Evolutionary conservation across 2,888 invertebrate species (phyloP).

Genomic region (Leptogaster cylindrica): DNA sequence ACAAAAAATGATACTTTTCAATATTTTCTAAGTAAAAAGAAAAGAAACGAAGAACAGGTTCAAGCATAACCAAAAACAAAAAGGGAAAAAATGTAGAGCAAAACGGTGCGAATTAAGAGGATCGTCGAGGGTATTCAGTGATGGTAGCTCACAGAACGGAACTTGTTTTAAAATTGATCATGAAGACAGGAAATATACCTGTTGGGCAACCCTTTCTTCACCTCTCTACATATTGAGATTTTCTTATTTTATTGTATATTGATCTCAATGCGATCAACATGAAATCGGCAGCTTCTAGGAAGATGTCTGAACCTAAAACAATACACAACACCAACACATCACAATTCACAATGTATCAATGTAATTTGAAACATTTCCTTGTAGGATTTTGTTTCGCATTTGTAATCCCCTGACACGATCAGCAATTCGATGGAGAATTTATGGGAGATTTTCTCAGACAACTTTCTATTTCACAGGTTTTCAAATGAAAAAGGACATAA

Average conservation of each 20-base stretch:
- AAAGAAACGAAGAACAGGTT: neutral
- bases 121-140: slow-evolving; percentile 23
- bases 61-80: no score
- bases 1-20: slow-evolving; percentile 14
- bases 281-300: neutral
- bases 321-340: no score
- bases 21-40: neutral
- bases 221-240: neutral
- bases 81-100: slow-evolving; percentile 27
- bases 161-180: slow-evolving; percentile 35
- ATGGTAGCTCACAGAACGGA: slow-evolving; percentile 39
- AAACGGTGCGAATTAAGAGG: slow-evolving; percentile 10
- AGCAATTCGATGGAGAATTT: no score
- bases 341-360: no score
- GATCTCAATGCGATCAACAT: neutral
- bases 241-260: neutral
- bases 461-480: slow-evolving; percentile 28
- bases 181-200: slow-evolving; percentile 30
- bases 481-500: no score
- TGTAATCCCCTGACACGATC: neutral
- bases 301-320: neutral
- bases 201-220: slow-evolving; percentile 33
- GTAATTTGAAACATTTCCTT: no score
- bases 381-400: neutral
- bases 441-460: neutral